Evolutionary conservation across 2,888 invertebrate species (phyloP).

Genomic region (Hololepta plana): DNA sequence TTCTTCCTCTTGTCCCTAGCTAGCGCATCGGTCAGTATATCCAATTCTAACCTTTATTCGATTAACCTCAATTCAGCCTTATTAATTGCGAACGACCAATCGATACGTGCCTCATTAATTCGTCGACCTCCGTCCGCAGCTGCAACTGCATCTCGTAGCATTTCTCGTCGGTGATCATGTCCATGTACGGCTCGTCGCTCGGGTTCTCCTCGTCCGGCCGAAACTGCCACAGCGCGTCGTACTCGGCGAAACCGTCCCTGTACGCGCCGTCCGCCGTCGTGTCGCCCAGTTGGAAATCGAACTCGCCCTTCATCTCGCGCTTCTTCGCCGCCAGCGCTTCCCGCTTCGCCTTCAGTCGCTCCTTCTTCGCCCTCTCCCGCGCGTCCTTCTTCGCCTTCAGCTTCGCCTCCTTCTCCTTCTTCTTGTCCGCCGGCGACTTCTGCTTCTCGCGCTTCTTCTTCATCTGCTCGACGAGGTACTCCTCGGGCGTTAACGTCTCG

Average conservation of each 20-base stretch:
- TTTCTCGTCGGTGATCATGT: conserved; percentile 45
- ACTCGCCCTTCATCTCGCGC: conserved; percentile 12
- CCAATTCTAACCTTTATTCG: conserved; percentile 14
- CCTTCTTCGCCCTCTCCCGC: conserved; percentile 15
- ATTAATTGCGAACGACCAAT: too few species aligned
- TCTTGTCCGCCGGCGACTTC: conserved; percentile 17
- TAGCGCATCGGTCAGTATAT: conserved; percentile 12
- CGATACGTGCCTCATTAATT: conserved; percentile 41
- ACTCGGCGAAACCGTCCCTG: conserved; percentile 22
- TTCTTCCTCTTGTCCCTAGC: conserved; percentile 15
- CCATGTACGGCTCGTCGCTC: conserved; percentile 39
- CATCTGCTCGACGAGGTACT: conserved; percentile 30
- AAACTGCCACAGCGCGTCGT: conserved; percentile 30
- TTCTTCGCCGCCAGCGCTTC: conserved; percentile 21
- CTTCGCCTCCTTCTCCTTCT: conserved; percentile 9
- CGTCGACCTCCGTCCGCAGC: conserved; percentile 50
- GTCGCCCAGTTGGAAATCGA: conserved; percentile 8
- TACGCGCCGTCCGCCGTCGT: too few species aligned
- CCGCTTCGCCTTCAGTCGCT: conserved; percentile 24
- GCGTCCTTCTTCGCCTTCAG: conserved; percentile 13
- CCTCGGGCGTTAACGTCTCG: conserved; percentile 38
- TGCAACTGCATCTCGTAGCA: conserved; percentile 45
- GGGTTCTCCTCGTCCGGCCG: conserved; percentile 34
- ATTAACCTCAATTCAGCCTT: conserved; percentile 9
- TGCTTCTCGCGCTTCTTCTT: conserved; percentile 16